These are phyloP conservation scores for Coregonus suidteri DNA, from an alignment of 2,797 vertebrate genomes.

Conservation along the genomic window DNA sequence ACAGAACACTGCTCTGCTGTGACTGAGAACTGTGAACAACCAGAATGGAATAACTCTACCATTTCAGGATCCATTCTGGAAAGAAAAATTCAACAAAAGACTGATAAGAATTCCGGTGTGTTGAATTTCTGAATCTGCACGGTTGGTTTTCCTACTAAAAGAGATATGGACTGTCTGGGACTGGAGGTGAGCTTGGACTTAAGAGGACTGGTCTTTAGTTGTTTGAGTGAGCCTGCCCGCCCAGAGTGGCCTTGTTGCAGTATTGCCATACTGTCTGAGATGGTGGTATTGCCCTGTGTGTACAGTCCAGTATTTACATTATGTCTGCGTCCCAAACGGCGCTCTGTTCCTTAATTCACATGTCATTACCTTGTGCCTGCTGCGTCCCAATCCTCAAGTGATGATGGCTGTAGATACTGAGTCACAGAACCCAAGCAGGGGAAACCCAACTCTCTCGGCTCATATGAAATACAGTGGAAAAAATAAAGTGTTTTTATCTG, in stretches of 20 bases:
- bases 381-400: conserved; percentile 63
- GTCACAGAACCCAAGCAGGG: conserved; percentile 51
- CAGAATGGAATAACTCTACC: conserved; percentile 21
- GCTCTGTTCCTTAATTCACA: background rate
- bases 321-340: conserved; percentile 6
- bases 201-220: conserved; percentile 56
- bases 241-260: conserved; percentile 76
- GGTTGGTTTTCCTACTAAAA: conserved; percentile 56
- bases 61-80: conserved; percentile 29
- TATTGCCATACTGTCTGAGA: conserved; percentile 71
- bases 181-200: conserved; percentile 38
- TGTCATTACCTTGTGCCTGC: conserved; percentile 71
- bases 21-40: conserved; percentile 57
- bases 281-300: conserved; percentile 68
- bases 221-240: conserved; percentile 56
- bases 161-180: conserved; percentile 23
- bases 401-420: conserved; percentile 59
- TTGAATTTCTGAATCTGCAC: conserved; percentile 69
- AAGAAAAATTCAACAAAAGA: conserved; percentile 36
- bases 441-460: conserved; percentile 58
- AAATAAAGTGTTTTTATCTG: conserved; percentile 84
- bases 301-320: conserved; percentile 81
- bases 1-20: conserved; percentile 57
- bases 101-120: conserved; percentile 37
- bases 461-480: conserved; percentile 58